Evolutionary conservation across 2,797 vertebrate species (phyloP).

Genomic region (Chrysocyon brachyurus): DNA sequence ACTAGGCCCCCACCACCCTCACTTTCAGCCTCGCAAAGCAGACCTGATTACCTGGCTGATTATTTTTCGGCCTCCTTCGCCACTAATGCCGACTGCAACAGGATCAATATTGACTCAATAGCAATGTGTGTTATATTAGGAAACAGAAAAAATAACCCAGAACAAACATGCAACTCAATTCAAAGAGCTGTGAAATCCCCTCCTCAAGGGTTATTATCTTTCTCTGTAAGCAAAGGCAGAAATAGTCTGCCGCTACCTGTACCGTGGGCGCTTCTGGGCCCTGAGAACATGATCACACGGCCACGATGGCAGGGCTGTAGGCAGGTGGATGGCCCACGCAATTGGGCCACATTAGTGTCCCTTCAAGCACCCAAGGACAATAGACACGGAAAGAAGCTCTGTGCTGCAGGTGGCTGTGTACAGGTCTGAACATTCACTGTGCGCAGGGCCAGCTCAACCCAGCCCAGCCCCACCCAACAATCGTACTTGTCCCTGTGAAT

Average conservation of each 20-base stretch:
- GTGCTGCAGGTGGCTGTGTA: rapidly evolving
- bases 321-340: not conserved
- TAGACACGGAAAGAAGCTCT: not conserved
- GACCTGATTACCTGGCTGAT: slow-evolving; percentile 61
- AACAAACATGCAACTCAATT: slow-evolving; percentile 80
- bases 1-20: not conserved
- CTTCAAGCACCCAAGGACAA: slow-evolving; percentile 29
- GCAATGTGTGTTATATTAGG: slow-evolving; percentile 82
- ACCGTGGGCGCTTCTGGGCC: not conserved
- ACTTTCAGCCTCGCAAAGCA: slow-evolving; percentile 11
- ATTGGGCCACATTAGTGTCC: not conserved
- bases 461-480: not conserved
- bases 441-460: not conserved
- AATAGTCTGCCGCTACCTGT: not conserved
- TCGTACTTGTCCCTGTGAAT: not conserved
- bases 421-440: not conserved
- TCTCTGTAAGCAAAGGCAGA: slow-evolving; percentile 59
- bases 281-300: not conserved
- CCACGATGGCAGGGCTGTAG: not conserved
- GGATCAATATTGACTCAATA: slow-evolving; percentile 80
- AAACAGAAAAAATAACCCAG: slow-evolving; percentile 80
- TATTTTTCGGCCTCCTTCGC: slow-evolving; percentile 66
- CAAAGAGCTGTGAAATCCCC: slow-evolving; percentile 72
- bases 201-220: slow-evolving; percentile 64
- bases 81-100: slow-evolving; percentile 73